Base-by-base conservation (phyloP, 2,888 invertebrate genomes). In the Chrysolina americana region DNA sequence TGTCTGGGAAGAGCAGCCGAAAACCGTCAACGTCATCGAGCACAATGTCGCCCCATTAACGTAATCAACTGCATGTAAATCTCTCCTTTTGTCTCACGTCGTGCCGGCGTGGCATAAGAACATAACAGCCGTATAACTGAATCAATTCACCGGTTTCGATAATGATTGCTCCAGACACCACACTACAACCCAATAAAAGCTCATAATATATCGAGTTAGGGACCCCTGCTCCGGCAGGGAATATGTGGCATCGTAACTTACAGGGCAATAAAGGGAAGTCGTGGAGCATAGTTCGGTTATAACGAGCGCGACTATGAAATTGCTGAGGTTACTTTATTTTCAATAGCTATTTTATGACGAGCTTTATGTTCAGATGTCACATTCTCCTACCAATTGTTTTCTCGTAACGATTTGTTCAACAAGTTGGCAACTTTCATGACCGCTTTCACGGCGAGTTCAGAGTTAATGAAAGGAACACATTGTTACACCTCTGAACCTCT, bases 121-220 rank as follows among this genome's bases (percentile, higher is more conserved):
- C 44, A 63, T 59, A 70, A 53, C 77, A 76, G 71, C 71, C 80
- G 75, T 81, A 80, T 80, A 82, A 87, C 87, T 81, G 85, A 87
- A 87, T 87, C 87, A 87, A 87, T 87, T 87, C 87, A 84, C 85
- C 82, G 85, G 85, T 84, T 83, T 85, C 83, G 82, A 81, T 83
- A 83, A 85, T 86, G 85, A 85, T 86, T 85, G 86, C 84, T 80
- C 81, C 83, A 83, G 85, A 86, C 85, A 84, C 85, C 85, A 82
- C 81, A 79, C 83, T 86, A 87, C 87, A 87, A 87, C 86, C 86
- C 87, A 87, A 87, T 88, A 88, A 87, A 88, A 88, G 85, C 87
- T 85, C 85, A 86, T 87, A 87, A 88, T 87, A 87, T 87, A 87
- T 88, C 86, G 87, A 85, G 86, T 87, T 87, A 83, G 79, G 66